A percentile compares a stretch with the other conserved stretches of the same genome.
These are phyloP conservation scores for Goniozus legneri DNA, from an alignment of 1,140 invertebrate genomes.

Conservation along the genomic window DNA sequence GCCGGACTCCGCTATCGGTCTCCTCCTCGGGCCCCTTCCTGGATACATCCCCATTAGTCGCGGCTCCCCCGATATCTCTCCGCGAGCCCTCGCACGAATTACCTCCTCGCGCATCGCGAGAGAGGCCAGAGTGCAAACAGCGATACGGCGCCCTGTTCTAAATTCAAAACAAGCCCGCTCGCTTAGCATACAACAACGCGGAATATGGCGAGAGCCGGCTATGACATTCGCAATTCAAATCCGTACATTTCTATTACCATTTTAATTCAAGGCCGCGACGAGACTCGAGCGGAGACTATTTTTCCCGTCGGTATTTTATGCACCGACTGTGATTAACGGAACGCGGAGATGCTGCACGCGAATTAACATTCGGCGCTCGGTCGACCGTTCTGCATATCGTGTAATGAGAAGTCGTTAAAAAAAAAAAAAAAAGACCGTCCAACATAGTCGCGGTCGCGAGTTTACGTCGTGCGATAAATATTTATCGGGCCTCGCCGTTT, in stretches of 20 bases:
- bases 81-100: slow-evolving; percentile 43
- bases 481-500: too few relatives aligned
- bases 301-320: too few relatives aligned
- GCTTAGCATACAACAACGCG: slow-evolving; percentile 51
- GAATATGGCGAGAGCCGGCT: slow-evolving; percentile 40
- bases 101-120: slow-evolving; percentile 32
- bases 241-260: slow-evolving; percentile 54
- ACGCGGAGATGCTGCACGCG: too few relatives aligned
- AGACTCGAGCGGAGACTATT: too few relatives aligned
- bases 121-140: slow-evolving; percentile 48
- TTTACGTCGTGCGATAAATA: too few relatives aligned
- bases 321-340: too few relatives aligned
- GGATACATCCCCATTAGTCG: slow-evolving; percentile 39
- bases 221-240: slow-evolving; percentile 57
- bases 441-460: too few relatives aligned
- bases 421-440: too few relatives aligned
- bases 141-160: slow-evolving; percentile 53
- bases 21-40: slow-evolving; percentile 29
- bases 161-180: slow-evolving; percentile 53
- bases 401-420: too few relatives aligned
- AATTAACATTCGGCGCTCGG: too few relatives aligned
- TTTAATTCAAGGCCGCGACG: slow-evolving; percentile 38
- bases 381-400: too few relatives aligned
- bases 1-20: slow-evolving; percentile 18
- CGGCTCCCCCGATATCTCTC: too few relatives aligned